These are phyloP conservation scores for Paelopatides confundens DNA, from an alignment of 53 echinoderm and acorn worm genomes.

Conservation along the genomic window DNA sequence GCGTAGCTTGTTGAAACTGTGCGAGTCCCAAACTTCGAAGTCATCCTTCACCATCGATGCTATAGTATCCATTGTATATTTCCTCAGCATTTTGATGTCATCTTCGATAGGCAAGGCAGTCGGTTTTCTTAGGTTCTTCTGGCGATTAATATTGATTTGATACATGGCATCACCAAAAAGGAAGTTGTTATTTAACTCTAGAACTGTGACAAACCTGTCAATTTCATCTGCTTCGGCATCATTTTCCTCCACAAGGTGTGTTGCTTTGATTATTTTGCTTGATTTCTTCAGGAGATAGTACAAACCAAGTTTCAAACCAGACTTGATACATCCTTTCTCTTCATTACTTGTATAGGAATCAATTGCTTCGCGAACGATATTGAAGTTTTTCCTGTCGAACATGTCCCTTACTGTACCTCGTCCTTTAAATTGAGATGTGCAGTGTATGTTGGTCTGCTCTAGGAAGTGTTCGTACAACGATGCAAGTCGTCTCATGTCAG, in stretches of 20 bases:
- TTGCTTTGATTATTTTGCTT: constrained; percentile 63
- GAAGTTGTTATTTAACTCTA: constrained; percentile 62
- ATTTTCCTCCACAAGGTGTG: constrained; percentile 47
- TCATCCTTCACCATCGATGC: neutral
- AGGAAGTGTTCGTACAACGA: constrained; percentile 54
- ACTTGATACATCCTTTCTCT: constrained; percentile 42
- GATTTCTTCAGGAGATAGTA: constrained; percentile 76
- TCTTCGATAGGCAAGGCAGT: constrained; percentile 63
- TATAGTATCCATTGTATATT: neutral
- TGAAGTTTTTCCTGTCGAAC: constrained; percentile 70
- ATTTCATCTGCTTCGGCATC: constrained; percentile 60
- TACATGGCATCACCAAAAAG: constrained; percentile 75
- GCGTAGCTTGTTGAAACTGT: neutral
- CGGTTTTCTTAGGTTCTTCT: constrained; percentile 65
- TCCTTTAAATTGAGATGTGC: neutral
- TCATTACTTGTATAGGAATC: constrained; percentile 53
- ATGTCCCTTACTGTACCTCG: constrained; percentile 61
- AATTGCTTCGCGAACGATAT: constrained; percentile 61
- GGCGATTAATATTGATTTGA: constrained; percentile 50
- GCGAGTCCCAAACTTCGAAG: neutral
- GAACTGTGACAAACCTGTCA: constrained; percentile 76
- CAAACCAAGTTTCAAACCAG: constrained; percentile 64
- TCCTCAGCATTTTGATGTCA: constrained; percentile 60
- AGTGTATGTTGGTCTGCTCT: constrained; percentile 46
- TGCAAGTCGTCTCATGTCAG: constrained; percentile 61